phyloP scores from a whole-genome alignment of 2,113 vertebrate species.

The Clarias batrachus region DNA sequence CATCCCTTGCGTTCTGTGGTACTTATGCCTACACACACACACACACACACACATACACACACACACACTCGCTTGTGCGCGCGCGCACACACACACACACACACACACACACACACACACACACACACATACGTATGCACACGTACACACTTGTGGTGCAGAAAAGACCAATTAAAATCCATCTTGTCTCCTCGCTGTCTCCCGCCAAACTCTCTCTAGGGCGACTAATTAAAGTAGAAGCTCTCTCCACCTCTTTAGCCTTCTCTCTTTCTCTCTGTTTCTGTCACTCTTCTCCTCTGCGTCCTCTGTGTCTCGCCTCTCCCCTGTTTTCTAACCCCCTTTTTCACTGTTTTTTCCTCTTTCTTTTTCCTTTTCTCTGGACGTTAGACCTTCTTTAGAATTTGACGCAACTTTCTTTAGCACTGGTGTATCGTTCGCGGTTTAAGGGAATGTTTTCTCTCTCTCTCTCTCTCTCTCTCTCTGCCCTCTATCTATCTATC shows the following conservation, averaged over 20 bases:
- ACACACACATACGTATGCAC: constrained; percentile 25
- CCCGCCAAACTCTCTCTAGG: constrained; percentile 65
- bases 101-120: constrained; percentile 12
- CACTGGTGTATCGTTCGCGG: neutral
- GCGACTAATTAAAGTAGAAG: constrained; percentile 75
- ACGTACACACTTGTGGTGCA: constrained; percentile 35
- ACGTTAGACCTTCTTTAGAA: constrained; percentile 35
- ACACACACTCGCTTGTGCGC: constrained; percentile 4
- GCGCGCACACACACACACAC: neutral
- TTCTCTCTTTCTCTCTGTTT: constrained; percentile 40
- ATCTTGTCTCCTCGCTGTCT: constrained; percentile 65
- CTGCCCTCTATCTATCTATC: too few species aligned
- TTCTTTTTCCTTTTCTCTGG: constrained; percentile 37
- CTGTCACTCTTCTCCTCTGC: constrained; percentile 33
- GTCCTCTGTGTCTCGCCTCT: constrained; percentile 22
- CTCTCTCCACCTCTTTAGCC: constrained; percentile 53
- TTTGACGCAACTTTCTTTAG: constrained; percentile 31
- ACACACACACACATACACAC: neutral
- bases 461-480: neutral
- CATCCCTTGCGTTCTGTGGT: constrained; percentile 30
- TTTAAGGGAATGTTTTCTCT: neutral
- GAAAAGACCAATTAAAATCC: constrained; percentile 76
- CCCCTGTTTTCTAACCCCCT: constrained; percentile 35
- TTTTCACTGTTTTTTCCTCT: constrained; percentile 10
- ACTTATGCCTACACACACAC: constrained; percentile 1